Evolutionary conservation across 2,888 invertebrate genomes (phyloP).

Genomic region (Sinopyrophorus schimmeli): DNA sequence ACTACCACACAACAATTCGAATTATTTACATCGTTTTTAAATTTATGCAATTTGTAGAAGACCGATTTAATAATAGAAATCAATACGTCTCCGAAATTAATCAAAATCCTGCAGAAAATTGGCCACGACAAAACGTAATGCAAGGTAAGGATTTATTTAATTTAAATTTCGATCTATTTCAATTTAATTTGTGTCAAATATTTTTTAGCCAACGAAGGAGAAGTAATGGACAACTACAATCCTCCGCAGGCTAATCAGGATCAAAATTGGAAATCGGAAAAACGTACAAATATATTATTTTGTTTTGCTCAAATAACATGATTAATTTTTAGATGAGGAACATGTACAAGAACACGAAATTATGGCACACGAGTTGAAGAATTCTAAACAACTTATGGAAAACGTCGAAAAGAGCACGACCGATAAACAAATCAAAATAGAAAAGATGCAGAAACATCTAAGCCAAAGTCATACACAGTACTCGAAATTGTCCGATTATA

Average conservation of each 20-base stretch:
- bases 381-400: conserved; percentile 44
- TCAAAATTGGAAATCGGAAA: conserved; percentile 18
- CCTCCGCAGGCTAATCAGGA: conserved; percentile 1
- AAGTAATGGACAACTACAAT: conserved; percentile 1
- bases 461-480: conserved; percentile 28
- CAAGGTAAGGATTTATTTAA: no score
- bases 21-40: neutral
- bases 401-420: conserved; percentile 28
- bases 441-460: conserved; percentile 27
- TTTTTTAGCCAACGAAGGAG: conserved; percentile 2
- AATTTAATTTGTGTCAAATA: no score
- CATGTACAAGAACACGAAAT: conserved; percentile 49
- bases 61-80: conserved; percentile 21
- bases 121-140: conserved; percentile 26
- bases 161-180: neutral
- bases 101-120: conserved; percentile 29
- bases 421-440: conserved; percentile 21
- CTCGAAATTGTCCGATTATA: conserved; percentile 45
- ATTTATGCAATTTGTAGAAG: conserved; percentile 7
- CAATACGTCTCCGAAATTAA: conserved; percentile 30
- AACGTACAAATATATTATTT: conserved; percentile 18
- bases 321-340: conserved; percentile 37
- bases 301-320: no score
- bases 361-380: conserved; percentile 52
- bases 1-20: no score